Percentiles rank a stretch among this genome's conserved stretches.
Conservation (phyloP, 2,797 vertebrate species). For the Bradypus variegatus region DNA sequence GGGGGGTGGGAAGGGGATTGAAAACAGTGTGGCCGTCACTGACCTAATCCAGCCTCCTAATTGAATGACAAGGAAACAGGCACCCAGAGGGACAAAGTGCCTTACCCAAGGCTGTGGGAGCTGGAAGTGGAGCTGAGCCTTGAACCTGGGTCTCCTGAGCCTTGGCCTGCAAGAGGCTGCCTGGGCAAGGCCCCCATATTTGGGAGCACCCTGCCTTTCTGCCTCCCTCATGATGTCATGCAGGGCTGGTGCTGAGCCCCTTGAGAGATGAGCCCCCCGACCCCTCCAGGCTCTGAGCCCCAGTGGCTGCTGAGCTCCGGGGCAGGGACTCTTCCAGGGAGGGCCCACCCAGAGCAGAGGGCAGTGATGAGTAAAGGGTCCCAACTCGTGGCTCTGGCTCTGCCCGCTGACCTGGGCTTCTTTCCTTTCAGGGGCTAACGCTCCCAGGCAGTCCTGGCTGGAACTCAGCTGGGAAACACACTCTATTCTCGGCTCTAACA, state of each 20-base stretch:
- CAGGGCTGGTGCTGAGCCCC: not conserved
- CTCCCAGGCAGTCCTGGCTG: not conserved
- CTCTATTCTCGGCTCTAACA: not conserved
- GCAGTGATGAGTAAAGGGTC: not conserved
- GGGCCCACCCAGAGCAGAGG: not conserved
- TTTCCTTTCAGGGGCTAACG: not conserved
- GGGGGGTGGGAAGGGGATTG: not conserved
- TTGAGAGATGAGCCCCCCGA: not conserved
- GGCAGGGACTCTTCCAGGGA: not conserved
- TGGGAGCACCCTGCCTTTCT: not conserved
- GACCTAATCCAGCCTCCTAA: not conserved
- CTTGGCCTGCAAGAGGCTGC: not conserved
- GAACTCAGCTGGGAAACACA: not conserved
- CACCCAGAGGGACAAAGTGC: not conserved
- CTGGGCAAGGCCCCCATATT: not conserved
- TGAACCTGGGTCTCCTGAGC: not conserved
- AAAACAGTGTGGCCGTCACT: not conserved
- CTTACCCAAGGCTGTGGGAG: not conserved
- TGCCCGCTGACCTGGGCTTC: not conserved
- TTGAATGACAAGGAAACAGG: not conserved
- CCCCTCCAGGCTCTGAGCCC: not conserved
- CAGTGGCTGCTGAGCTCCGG: not conserved
- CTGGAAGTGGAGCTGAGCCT: not conserved
- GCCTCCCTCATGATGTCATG: not conserved
- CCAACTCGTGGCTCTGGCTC: not conserved